These are phyloP conservation scores for Heliconius hortense DNA, from an alignment of 2,888 invertebrate species.

Conservation along the genomic window DNA sequence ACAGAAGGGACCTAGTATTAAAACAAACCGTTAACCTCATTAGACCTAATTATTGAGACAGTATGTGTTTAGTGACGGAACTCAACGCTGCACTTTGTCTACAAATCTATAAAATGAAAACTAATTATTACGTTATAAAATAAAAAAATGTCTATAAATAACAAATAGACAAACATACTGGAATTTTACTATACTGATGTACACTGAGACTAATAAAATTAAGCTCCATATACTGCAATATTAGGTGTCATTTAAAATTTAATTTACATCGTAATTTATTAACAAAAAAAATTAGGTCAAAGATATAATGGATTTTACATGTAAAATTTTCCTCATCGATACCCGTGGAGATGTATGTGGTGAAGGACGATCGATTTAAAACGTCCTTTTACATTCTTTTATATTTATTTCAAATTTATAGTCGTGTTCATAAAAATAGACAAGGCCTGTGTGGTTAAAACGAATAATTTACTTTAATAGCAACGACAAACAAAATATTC, in stretches of 20 bases:
- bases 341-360: slow-evolving; percentile 1
- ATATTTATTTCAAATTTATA: neutral
- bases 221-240: neutral
- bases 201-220: too few species aligned
- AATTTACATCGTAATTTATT: neutral
- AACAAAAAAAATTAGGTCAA: neutral
- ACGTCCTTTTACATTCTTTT: neutral
- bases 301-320: neutral
- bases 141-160: too few species aligned
- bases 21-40: too few species aligned
- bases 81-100: too few species aligned
- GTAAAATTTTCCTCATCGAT: slow-evolving; percentile 7
- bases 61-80: too few species aligned
- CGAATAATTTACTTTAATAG: neutral
- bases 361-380: slow-evolving; percentile 16
- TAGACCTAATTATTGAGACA: too few species aligned
- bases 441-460: neutral
- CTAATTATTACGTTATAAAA: too few species aligned
- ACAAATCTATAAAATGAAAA: too few species aligned
- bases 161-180: too few species aligned
- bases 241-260: neutral
- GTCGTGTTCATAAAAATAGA: neutral
- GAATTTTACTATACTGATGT: too few species aligned
- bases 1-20: too few species aligned
- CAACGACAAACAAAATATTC: too few species aligned